Evolutionary conservation across 2,888 invertebrate genomes (phyloP).

Genomic region (Drosophila basisetae): DNA sequence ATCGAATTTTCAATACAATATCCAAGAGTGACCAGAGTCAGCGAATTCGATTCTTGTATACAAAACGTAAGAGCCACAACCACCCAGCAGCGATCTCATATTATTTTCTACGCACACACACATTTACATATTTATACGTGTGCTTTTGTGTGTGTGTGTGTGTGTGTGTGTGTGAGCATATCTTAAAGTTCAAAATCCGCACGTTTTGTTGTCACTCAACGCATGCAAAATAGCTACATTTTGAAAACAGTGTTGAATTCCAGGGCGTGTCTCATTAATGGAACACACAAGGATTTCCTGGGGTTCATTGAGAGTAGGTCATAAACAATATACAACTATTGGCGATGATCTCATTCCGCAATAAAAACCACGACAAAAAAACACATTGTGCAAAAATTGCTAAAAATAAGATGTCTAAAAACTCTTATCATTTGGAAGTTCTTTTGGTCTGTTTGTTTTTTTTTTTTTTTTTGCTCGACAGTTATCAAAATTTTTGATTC

Average conservation of each 20-base stretch:
- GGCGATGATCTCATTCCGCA: conserved; percentile 46
- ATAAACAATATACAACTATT: conserved; percentile 6
- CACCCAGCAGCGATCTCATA: conserved; percentile 20
- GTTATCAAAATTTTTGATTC: conserved; percentile 10
- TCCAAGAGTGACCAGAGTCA: conserved; percentile 28
- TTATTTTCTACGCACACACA: background rate
- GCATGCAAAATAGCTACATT: background rate
- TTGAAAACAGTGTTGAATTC: conserved; percentile 1
- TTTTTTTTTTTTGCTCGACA: background rate
- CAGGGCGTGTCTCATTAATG: conserved; percentile 20
- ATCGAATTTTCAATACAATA: conserved; percentile 28
- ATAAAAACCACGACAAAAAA: background rate
- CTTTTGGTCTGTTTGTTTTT: background rate
- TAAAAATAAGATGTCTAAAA: background rate
- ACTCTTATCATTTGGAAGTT: background rate
- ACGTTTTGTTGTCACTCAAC: conserved; percentile 4
- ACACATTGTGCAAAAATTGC: background rate
- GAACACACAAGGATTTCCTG: conserved; percentile 1
- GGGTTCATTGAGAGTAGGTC: conserved; percentile 10
- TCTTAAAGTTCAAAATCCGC: conserved; percentile 19
- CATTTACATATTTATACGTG: conserved; percentile 7
- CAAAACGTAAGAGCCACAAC: conserved; percentile 35
- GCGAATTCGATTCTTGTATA: conserved; percentile 30
- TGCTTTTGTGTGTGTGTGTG: background rate
- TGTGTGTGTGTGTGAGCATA: conserved; percentile 1